Conservation (phyloP, 2,113 vertebrate genomes). For the Erythrolamprus reginae region DNA sequence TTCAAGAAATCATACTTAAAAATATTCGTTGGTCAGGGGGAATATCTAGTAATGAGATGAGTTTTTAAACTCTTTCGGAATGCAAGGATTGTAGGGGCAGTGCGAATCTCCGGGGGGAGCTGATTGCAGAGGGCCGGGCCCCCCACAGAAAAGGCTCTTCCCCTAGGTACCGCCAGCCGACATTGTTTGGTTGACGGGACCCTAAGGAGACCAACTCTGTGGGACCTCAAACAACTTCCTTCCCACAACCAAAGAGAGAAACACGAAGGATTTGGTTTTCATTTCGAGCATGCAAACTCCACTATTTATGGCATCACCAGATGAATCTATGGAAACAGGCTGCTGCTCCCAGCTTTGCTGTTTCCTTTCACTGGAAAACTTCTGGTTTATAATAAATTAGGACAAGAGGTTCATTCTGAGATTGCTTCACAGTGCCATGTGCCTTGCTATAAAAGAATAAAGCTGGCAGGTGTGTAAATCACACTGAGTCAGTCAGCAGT, state of each 20-base stretch:
- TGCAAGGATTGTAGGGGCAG: too few species aligned
- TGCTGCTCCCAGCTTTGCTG: background rate
- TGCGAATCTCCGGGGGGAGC: too few species aligned
- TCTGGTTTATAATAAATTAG: background rate
- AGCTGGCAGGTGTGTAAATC: slow-evolving; percentile 11
- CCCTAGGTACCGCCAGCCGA: too few species aligned
- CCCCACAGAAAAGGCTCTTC: too few species aligned
- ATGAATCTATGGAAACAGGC: background rate
- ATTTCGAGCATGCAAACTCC: background rate
- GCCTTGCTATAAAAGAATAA: background rate
- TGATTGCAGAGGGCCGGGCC: too few species aligned
- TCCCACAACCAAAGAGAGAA: background rate
- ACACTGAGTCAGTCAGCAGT: slow-evolving; percentile 39
- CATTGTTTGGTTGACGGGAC: too few species aligned
- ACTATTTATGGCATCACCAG: background rate
- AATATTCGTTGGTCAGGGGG: too few species aligned
- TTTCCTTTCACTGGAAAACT: background rate
- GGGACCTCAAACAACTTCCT: too few species aligned
- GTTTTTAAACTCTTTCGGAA: too few species aligned
- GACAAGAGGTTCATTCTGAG: background rate
- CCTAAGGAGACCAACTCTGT: too few species aligned
- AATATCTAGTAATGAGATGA: too few species aligned
- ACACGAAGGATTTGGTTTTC: background rate
- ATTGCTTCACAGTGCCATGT: background rate
- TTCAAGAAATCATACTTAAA: too few species aligned